phyloP scores from a whole-genome alignment of 2,888 invertebrate genomes.

The Drosophila stalkeri region DNA sequence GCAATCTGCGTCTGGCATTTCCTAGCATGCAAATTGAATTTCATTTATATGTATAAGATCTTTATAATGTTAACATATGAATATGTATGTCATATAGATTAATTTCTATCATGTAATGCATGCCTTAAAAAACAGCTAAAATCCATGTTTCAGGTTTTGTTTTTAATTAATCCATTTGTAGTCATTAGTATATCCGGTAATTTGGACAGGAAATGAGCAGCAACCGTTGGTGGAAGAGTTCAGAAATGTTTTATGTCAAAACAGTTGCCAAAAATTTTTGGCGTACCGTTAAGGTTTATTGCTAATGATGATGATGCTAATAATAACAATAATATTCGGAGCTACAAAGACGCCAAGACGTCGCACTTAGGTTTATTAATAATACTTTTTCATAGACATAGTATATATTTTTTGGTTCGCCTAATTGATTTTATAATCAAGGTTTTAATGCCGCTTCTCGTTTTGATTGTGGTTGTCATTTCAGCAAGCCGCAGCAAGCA shows the following conservation, averaged over 20 bases:
- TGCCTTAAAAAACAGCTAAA: conserved; percentile 11
- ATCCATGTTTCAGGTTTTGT: conserved; percentile 37
- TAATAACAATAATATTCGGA: conserved; percentile 42
- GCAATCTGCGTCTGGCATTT: conserved; percentile 59
- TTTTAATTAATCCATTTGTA: conserved; percentile 77
- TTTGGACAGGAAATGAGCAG: conserved; percentile 63
- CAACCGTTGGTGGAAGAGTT: conserved; percentile 40
- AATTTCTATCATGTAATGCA: neutral
- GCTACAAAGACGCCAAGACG: conserved; percentile 42
- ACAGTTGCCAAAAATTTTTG: conserved; percentile 48
- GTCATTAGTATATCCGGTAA: conserved; percentile 71
- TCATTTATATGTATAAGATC: conserved; percentile 14
- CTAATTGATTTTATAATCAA: conserved; percentile 80
- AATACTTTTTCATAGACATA: conserved; percentile 9
- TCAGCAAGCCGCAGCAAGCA: conserved; percentile 54
- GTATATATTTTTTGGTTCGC: conserved; percentile 28
- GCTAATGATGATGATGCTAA: conserved; percentile 45
- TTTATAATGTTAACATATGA: neutral
- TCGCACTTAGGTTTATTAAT: conserved; percentile 24
- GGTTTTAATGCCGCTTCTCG: conserved; percentile 68
- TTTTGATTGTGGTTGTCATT: conserved; percentile 61
- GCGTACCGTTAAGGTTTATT: conserved; percentile 50
- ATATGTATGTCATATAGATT: neutral
- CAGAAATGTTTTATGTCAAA: conserved; percentile 27
- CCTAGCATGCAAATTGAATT: conserved; percentile 63